Percentiles rank a stretch among this genome's conserved stretches.
Evolutionary conservation across 2,113 vertebrate species (phyloP).

Genomic region (Carettochelys insculpta): DNA sequence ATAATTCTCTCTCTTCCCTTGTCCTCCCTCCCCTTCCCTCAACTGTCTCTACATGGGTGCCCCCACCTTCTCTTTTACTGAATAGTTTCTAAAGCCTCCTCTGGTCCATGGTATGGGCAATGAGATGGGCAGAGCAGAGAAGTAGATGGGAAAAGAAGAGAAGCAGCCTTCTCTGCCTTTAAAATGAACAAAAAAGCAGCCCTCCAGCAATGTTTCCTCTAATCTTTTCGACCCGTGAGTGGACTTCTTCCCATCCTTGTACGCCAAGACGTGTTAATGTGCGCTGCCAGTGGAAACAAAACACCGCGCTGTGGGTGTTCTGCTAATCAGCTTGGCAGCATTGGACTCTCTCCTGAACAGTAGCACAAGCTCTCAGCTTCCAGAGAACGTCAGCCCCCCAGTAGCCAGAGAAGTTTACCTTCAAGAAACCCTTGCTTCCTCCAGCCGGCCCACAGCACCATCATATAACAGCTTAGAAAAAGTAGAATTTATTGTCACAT

Average conservation of each 20-base stretch:
- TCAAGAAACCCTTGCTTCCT: accelerated
- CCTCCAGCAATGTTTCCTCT: too few relatives aligned
- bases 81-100: neutral
- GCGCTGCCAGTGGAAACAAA: too few relatives aligned
- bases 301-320: too few relatives aligned
- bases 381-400: too few relatives aligned
- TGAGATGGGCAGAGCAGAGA: neutral
- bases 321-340: too few relatives aligned
- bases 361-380: too few relatives aligned
- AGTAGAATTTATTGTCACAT: accelerated
- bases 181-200: accelerated
- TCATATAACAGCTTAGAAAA: accelerated
- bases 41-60: neutral
- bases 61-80: neutral
- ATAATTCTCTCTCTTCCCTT: neutral
- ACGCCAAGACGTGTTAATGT: too few relatives aligned
- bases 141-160: accelerated
- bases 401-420: neutral
- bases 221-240: too few relatives aligned
- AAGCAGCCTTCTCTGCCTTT: accelerated
- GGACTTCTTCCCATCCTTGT: too few relatives aligned
- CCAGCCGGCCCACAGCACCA: accelerated
- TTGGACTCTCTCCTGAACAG: too few relatives aligned
- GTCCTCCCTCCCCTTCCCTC: too few relatives aligned
- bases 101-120: accelerated